Conservation (phyloP, 2,888 invertebrate genomes). For the Laothoe populi region DNA sequence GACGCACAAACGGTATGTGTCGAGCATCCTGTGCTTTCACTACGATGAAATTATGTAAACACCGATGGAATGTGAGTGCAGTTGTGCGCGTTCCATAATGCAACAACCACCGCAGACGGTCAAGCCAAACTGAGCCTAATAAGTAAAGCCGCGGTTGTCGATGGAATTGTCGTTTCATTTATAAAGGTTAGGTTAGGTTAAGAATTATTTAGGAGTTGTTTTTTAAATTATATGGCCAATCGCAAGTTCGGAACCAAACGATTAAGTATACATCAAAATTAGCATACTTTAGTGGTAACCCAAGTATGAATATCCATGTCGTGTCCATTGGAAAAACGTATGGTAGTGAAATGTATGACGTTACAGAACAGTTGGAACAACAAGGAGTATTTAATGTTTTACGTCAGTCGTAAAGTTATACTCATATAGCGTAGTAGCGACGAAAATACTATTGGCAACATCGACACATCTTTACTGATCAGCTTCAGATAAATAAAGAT, state of each 20-base stretch:
- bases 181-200: no score
- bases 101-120: constrained; percentile 27
- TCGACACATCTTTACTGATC: not conserved
- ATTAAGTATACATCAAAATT: no score
- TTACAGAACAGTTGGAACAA: no score
- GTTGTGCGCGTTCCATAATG: constrained; percentile 30
- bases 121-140: constrained; percentile 31
- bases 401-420: constrained; percentile 9
- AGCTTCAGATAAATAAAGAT: not conserved
- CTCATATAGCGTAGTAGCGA: not conserved
- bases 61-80: constrained; percentile 58
- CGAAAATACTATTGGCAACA: not conserved
- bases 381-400: not conserved
- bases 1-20: constrained; percentile 67
- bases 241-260: no score
- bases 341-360: no score
- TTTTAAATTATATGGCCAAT: no score
- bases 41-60: constrained; percentile 66
- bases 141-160: no score
- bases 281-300: no score
- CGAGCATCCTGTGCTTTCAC: constrained; percentile 74
- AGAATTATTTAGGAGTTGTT: no score
- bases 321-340: no score
- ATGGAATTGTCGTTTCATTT: no score
- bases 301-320: no score